A percentile compares a stretch with the other conserved stretches of the same genome.
These are phyloP conservation scores for Vesta saturnalis DNA, from an alignment of 2,888 invertebrate genomes.

Conservation along the genomic window DNA sequence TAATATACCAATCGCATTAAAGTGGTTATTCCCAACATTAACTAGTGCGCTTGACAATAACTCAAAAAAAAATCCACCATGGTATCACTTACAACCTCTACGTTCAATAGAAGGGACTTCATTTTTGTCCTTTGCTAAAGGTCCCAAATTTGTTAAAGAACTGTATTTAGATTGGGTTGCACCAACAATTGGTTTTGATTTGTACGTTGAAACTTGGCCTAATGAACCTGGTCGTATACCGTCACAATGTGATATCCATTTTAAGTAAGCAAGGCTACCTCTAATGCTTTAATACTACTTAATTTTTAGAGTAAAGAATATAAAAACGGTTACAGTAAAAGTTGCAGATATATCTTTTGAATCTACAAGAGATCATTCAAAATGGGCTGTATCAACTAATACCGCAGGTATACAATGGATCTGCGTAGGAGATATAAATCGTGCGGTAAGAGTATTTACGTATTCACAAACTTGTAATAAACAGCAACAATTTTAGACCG, in stretches of 20 bases:
- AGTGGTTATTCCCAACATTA: conserved; percentile 66
- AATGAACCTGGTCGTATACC: conserved; percentile 81
- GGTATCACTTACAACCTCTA: conserved; percentile 71
- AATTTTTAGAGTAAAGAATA: conserved; percentile 78
- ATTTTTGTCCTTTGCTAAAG: conserved; percentile 88
- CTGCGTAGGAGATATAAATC: conserved; percentile 94
- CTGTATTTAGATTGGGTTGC: conserved; percentile 85
- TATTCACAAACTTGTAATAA: not conserved
- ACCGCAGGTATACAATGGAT: conserved; percentile 73
- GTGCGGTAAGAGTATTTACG: conserved; percentile 79
- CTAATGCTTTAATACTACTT: too few species aligned
- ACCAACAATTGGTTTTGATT: conserved; percentile 72
- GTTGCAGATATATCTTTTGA: conserved; percentile 68
- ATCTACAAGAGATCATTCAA: conserved; percentile 83
- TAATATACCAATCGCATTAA: conserved; percentile 70
- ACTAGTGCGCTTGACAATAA: conserved; percentile 67
- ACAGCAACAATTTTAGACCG: conserved; percentile 71
- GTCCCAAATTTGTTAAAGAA: conserved; percentile 79
- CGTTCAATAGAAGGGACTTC: conserved; percentile 68
- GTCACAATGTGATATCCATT: conserved; percentile 76
- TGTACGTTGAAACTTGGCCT: conserved; percentile 90
- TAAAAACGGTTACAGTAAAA: conserved; percentile 67
- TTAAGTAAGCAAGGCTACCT: conserved; percentile 65
- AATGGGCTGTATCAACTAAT: conserved; percentile 77
- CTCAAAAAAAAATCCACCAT: conserved; percentile 69